Evolutionary conservation across 2,888 invertebrate species (phyloP).

Genomic region (Octonoba sinensis): DNA sequence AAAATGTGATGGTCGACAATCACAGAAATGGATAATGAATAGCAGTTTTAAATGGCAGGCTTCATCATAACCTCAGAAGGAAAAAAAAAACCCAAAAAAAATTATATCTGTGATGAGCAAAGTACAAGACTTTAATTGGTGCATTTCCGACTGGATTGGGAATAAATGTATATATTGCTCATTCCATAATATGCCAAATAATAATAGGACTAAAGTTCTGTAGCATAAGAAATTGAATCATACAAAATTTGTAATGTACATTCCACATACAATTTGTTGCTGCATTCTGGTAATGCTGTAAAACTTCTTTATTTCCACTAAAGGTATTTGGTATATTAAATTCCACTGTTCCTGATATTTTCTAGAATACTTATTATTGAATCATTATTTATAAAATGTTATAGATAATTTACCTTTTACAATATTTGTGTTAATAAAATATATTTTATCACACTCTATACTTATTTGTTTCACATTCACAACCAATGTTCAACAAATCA

Average conservation of each 20-base stretch:
- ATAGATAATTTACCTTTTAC: no score
- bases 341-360: slow-evolving; percentile 2
- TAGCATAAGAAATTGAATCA: not conserved
- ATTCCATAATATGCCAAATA: slow-evolving; percentile 17
- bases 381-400: no score
- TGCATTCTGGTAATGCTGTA: slow-evolving; percentile 21
- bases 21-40: slow-evolving; percentile 94
- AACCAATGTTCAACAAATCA: no score
- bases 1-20: slow-evolving; percentile 79
- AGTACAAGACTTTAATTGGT: slow-evolving; percentile 43
- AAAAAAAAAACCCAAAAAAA: not conserved
- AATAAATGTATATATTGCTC: slow-evolving; percentile 8
- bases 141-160: slow-evolving; percentile 10
- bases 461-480: no score
- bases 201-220: slow-evolving; percentile 1
- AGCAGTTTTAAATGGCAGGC: slow-evolving; percentile 92
- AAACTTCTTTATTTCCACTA: slow-evolving; percentile 1
- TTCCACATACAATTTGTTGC: slow-evolving; percentile 35
- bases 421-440: no score
- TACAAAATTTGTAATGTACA: slow-evolving; percentile 23
- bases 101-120: slow-evolving; percentile 46
- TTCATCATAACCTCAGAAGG: slow-evolving; percentile 29
- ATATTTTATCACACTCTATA: no score
- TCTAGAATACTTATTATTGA: no score
- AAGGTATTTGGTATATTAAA: slow-evolving; percentile 40